Conservation (phyloP, 2,113 vertebrate species). For the Actinemys pallida region DNA sequence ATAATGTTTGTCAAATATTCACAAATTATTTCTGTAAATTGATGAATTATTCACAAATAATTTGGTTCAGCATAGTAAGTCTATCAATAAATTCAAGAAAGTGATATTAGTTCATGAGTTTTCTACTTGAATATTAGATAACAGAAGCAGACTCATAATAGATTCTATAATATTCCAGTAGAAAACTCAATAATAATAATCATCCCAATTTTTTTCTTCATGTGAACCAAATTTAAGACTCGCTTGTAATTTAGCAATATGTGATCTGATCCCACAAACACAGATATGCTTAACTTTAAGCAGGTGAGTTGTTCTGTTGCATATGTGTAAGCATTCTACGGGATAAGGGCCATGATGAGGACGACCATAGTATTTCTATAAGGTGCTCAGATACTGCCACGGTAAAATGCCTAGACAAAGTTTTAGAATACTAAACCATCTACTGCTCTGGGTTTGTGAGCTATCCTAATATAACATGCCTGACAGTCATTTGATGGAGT, state of each 20-base stretch:
- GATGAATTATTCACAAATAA: background rate
- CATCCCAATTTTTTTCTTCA: background rate
- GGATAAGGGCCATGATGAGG: accelerated
- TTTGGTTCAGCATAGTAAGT: background rate
- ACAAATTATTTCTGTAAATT: background rate
- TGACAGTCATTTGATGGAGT: background rate
- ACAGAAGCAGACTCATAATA: background rate
- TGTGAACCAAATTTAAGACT: background rate
- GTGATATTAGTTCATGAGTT: background rate
- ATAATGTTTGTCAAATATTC: background rate
- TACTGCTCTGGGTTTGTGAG: too few species aligned
- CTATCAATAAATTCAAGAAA: background rate
- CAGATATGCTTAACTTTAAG: background rate
- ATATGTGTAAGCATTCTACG: accelerated
- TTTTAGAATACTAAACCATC: background rate
- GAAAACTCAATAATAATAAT: background rate
- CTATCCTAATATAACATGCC: background rate
- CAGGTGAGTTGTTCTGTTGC: background rate
- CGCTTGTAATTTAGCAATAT: background rate
- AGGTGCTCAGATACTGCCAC: accelerated
- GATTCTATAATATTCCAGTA: background rate
- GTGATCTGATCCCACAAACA: background rate
- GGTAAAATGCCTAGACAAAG: background rate
- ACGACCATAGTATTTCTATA: accelerated
- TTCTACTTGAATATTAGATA: background rate